Conservation (phyloP, 2,113 vertebrate genomes). For the Hippotragus niger region DNA sequence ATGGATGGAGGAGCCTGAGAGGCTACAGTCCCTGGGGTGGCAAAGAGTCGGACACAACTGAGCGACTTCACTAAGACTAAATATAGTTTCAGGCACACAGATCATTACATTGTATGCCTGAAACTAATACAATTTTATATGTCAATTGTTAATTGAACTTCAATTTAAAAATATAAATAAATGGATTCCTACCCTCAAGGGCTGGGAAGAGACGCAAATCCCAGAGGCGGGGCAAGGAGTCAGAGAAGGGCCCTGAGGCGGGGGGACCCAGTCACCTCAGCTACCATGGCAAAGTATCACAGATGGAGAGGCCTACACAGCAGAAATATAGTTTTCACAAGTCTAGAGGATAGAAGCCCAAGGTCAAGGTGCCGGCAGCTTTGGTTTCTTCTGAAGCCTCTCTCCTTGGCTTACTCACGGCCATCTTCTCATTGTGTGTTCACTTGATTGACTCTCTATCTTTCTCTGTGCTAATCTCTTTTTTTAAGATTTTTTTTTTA, state of each 20-base stretch:
- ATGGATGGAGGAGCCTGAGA: too few relatives aligned
- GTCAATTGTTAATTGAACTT: background rate
- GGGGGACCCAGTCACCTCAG: too few relatives aligned
- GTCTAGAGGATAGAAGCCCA: background rate
- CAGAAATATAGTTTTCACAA: background rate
- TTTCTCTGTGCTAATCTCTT: background rate
- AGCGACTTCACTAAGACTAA: too few relatives aligned
- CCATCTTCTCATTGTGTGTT: background rate
- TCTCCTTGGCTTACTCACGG: background rate
- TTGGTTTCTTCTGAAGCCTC: background rate
- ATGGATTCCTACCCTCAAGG: too few relatives aligned
- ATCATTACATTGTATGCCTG: background rate
- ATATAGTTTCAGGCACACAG: background rate
- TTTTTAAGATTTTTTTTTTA: background rate
- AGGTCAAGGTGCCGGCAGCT: background rate
- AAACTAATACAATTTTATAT: background rate
- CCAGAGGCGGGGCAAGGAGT: accelerated
- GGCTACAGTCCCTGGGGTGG: too few relatives aligned
- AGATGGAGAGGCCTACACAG: background rate
- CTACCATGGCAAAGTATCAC: background rate
- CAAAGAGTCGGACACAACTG: too few relatives aligned
- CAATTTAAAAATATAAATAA: background rate
- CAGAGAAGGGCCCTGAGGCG: background rate
- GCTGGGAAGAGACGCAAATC: background rate
- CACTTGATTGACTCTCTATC: background rate